These are phyloP conservation scores for Onychomys arenicola DNA, from an alignment of 2,797 vertebrate genomes.

Conservation along the genomic window DNA sequence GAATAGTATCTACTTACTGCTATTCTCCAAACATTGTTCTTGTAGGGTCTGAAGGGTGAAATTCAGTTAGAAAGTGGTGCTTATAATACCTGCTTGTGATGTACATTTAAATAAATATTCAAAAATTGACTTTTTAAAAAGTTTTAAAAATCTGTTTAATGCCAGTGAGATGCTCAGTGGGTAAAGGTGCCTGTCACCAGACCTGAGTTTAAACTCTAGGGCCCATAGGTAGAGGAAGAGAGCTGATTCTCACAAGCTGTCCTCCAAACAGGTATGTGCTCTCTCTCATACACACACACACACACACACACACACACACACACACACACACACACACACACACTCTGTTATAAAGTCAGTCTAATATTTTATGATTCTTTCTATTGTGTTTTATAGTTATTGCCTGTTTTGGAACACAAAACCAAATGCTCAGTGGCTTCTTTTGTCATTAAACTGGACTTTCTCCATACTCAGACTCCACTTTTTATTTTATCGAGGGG, in stretches of 20 bases:
- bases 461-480: conserved; percentile 44
- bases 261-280: neutral
- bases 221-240: neutral
- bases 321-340: neutral
- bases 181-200: neutral
- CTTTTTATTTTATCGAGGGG: conserved; percentile 54
- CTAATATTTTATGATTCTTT: conserved; percentile 26
- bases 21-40: neutral
- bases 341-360: neutral
- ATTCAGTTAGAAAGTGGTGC: neutral
- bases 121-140: conserved; percentile 50
- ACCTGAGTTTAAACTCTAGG: neutral
- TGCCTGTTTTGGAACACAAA: conserved; percentile 68
- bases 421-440: conserved; percentile 32
- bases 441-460: conserved; percentile 52
- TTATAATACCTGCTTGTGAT: conserved; percentile 57
- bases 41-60: neutral
- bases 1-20: neutral
- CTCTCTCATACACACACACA: no score
- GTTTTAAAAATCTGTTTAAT: conserved; percentile 38
- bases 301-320: no score
- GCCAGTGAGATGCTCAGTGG: neutral
- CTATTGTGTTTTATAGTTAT: conserved; percentile 57
- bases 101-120: conserved; percentile 61
- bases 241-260: neutral